Conservation (phyloP, 2,797 vertebrate species). For the Rhyacichthys aspro region DNA sequence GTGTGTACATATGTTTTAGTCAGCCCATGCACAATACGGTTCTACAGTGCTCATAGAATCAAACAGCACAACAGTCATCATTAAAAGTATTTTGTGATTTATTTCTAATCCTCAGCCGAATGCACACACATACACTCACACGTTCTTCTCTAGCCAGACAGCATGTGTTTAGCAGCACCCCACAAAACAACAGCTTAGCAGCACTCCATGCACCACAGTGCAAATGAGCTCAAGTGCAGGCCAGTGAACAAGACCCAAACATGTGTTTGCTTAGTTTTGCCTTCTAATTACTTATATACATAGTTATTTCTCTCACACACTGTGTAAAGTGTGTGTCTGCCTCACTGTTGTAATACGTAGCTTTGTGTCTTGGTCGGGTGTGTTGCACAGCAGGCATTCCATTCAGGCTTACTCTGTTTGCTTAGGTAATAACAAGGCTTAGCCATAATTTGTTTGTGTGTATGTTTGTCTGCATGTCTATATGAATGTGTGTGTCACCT, state of each 20-base stretch:
- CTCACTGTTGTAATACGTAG: slow-evolving; percentile 38
- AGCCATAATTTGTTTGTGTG: slow-evolving; percentile 66
- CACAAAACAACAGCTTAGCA: slow-evolving; percentile 54
- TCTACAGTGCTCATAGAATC: slow-evolving; percentile 8
- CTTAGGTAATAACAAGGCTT: slow-evolving; percentile 71
- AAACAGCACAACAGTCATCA: slow-evolving; percentile 17
- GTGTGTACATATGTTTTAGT: slow-evolving; percentile 19
- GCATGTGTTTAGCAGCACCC: slow-evolving; percentile 67
- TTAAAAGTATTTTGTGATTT: slow-evolving; percentile 35
- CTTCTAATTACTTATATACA: slow-evolving; percentile 77
- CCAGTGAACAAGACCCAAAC: slow-evolving; percentile 68
- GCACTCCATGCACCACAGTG: slow-evolving; percentile 49
- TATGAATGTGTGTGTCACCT: slow-evolving; percentile 11
- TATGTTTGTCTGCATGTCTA: slow-evolving; percentile 37
- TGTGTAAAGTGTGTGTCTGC: slow-evolving; percentile 40
- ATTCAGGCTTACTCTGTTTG: slow-evolving; percentile 63
- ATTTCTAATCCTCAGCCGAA: slow-evolving; percentile 21
- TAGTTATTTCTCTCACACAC: slow-evolving; percentile 64
- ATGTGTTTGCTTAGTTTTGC: slow-evolving; percentile 75
- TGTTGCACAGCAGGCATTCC: slow-evolving; percentile 68
- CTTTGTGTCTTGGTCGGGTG: slow-evolving; percentile 65
- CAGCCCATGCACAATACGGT: slow-evolving; percentile 13
- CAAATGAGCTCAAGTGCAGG: slow-evolving; percentile 60
- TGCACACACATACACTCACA: slow-evolving; percentile 24
- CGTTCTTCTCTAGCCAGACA: slow-evolving; percentile 30